Conservation (phyloP, 2,113 vertebrate species). For the Xiphophorus couchianus region DNA sequence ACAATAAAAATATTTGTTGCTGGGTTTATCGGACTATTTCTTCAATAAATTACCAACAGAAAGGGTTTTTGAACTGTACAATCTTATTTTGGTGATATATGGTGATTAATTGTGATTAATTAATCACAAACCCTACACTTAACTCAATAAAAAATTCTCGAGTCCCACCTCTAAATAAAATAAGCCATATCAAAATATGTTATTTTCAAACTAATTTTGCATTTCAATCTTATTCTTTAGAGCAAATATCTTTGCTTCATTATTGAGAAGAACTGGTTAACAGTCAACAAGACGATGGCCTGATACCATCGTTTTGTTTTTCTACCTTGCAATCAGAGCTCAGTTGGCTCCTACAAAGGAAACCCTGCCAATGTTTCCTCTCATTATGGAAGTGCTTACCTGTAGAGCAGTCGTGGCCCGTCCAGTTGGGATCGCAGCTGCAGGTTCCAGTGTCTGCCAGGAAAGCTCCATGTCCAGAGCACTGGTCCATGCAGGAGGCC, state of each 20-base stretch:
- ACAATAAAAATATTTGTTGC: too few relatives aligned
- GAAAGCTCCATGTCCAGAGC: constrained; percentile 93
- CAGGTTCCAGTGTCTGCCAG: constrained; percentile 89
- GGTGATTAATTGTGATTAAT: too few relatives aligned
- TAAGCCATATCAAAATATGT: not conserved
- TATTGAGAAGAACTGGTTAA: not conserved
- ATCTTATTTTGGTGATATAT: too few relatives aligned
- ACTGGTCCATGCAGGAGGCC: constrained; percentile 95
- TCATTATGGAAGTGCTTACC: constrained; percentile 79
- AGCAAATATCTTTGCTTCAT: not conserved
- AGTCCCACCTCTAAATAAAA: not conserved
- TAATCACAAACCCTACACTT: too few relatives aligned
- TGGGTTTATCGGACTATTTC: too few relatives aligned
- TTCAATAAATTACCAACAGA: too few relatives aligned
- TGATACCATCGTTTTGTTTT: not conserved
- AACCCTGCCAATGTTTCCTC: constrained; percentile 23
- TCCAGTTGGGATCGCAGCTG: constrained; percentile 96
- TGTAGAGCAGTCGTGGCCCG: constrained; percentile 92
- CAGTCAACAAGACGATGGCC: not conserved
- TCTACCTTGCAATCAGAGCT: constrained; percentile 9
- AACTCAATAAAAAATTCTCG: too few relatives aligned
- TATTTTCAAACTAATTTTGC: too few relatives aligned
- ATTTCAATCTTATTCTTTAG: too few relatives aligned
- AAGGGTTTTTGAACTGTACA: too few relatives aligned
- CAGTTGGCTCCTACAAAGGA: constrained; percentile 10